phyloP scores from a whole-genome alignment of 2,888 invertebrate genomes.

The Aelia acuminata region DNA sequence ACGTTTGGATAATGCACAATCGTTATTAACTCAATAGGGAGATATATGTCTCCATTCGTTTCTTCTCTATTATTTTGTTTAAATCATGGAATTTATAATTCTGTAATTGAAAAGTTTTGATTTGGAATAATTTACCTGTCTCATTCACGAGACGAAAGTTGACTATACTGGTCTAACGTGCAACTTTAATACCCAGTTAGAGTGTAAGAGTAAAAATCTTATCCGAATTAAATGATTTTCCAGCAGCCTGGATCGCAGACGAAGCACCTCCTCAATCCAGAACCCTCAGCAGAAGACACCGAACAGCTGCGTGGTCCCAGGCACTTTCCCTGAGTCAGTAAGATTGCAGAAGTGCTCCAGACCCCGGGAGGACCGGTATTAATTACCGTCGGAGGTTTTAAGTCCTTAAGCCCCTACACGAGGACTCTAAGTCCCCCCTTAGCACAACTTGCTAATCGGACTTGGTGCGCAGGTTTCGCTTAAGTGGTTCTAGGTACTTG shows the following conservation, averaged over 20 bases:
- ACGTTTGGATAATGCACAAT: too few species aligned
- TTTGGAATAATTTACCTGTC: too few species aligned
- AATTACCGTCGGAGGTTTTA: slow-evolving; percentile 37
- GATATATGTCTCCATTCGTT: too few species aligned
- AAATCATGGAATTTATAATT: too few species aligned
- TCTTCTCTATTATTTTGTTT: too few species aligned
- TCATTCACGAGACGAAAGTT: too few species aligned
- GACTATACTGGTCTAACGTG: too few species aligned
- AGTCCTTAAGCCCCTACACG: background rate
- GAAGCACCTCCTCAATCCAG: background rate
- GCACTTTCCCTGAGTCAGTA: slow-evolving; percentile 2
- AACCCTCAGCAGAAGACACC: background rate
- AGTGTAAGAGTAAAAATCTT: too few species aligned
- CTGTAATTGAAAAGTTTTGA: too few species aligned
- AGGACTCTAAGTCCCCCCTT: slow-evolving; percentile 4
- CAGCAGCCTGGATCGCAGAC: background rate
- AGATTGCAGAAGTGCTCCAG: slow-evolving; percentile 3
- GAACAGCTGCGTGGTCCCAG: background rate
- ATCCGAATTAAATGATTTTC: too few species aligned
- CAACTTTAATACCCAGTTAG: too few species aligned
- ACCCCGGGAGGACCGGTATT: slow-evolving; percentile 24
- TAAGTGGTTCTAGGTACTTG: background rate
- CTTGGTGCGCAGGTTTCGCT: slow-evolving; percentile 12
- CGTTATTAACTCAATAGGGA: too few species aligned
- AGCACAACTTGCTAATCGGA: slow-evolving; percentile 44